Percentiles rank a stretch among this genome's conserved stretches.
phyloP scores from a whole-genome alignment of 2,888 invertebrate genomes.

The Scaptomyza caliginosa region DNA sequence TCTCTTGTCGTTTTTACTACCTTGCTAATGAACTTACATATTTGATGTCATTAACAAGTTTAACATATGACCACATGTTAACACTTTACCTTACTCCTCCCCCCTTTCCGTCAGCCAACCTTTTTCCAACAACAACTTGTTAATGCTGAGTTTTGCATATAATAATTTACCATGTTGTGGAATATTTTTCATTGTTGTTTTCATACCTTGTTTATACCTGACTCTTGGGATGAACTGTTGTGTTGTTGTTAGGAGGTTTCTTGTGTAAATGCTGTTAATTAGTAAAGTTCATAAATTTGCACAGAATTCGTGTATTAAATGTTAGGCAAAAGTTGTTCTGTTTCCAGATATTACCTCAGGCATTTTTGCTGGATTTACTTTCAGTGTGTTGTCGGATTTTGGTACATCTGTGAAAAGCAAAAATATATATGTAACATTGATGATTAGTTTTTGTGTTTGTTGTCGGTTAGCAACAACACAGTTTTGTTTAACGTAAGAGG shows the following conservation, averaged over 20 bases:
- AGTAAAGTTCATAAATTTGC: constrained; percentile 62
- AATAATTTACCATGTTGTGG: constrained; percentile 34
- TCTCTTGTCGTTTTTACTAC: not conserved
- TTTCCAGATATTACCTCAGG: constrained; percentile 23
- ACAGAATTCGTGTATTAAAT: constrained; percentile 39
- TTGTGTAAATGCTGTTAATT: constrained; percentile 51
- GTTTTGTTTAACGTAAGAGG: not conserved
- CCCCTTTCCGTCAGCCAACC: not conserved
- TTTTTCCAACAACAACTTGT: not conserved
- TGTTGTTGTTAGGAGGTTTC: not conserved
- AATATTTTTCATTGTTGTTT: constrained; percentile 1
- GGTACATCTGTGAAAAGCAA: constrained; percentile 14
- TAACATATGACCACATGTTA: constrained; percentile 33
- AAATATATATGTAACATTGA: not conserved
- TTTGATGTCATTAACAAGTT: constrained; percentile 66
- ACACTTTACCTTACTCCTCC: not conserved
- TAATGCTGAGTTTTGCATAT: constrained; percentile 17
- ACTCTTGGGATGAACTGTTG: constrained; percentile 9
- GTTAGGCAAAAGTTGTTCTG: constrained; percentile 9
- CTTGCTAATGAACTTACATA: constrained; percentile 64
- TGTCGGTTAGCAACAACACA: not conserved
- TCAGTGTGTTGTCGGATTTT: constrained; percentile 8
- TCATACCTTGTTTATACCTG: not conserved
- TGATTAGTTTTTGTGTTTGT: not conserved
- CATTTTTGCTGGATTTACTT: constrained; percentile 15